Evolutionary conservation across 2,113 vertebrate genomes (phyloP), one percentile per base, ranked within the genome.

Genomic region (Emydura subglobosa): DNA sequence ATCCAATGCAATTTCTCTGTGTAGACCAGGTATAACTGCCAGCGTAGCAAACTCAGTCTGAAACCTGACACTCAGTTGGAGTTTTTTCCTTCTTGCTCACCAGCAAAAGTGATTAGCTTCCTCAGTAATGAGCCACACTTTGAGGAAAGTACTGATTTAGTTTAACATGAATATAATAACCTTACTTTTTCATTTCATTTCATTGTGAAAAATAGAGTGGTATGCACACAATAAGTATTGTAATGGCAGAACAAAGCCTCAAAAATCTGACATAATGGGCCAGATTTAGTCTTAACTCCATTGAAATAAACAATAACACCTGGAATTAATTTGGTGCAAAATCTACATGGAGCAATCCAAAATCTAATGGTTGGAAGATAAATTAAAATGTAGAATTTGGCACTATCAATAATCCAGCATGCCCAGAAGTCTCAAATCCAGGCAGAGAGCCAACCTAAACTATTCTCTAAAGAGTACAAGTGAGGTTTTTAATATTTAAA

Each of bases 371-470:
- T 54, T 47, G 44, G 6, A 95, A 93, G 17, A 83, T 51, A 54
- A 90, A 51, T 31, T 54, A 86, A 78, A 94, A 82, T 5, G 7
- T 50, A 59, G 59, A 92, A 87, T 86, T 90, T 91, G 83, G 74
- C 83, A 88, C 21, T 42, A 22, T 22, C 82, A 53, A 87, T 51
- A 47, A 74, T 12, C 27, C 44, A 59, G 47, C 79, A 81, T 90
- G 42, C 27, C 78, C 49, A 94, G 65, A 87, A 92, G 22, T 83
- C 82, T 95, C 49, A 93, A 94, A 83, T 72, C 5, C 79, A 94
- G 86, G 80, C 84, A 94, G n/a, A 87, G 17, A 12, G 29, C 49
- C 55, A 90, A 1, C 85, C 10, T 55, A 51, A 44, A 57, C 85
- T 95, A 91, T 90, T 54, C 27, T 89, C 29, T 74, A 13, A 91